A percentile compares a stretch with the other conserved stretches of the same genome.
These are phyloP conservation scores for Tenodera sinensis DNA, from an alignment of 2,888 invertebrate species.

Conservation along the genomic window DNA sequence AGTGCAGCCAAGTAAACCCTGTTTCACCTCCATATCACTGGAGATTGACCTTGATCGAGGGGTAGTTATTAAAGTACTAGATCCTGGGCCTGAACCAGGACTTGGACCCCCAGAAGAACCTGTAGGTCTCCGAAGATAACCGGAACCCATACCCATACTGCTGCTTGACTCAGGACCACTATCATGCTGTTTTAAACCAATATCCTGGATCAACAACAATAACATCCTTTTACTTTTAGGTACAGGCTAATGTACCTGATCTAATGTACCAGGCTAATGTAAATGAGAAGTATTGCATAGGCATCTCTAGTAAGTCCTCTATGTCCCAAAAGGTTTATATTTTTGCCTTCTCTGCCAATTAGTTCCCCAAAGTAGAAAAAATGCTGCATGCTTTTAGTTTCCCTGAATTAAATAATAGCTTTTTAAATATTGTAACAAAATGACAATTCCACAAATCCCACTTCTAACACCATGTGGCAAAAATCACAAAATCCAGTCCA, in stretches of 20 bases:
- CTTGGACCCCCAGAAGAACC: constrained; percentile 40
- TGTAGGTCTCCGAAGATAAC: constrained; percentile 32
- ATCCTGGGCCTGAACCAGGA: constrained; percentile 36
- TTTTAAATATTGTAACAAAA: too few species aligned
- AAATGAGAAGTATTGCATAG: neutral
- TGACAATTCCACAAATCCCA: too few species aligned
- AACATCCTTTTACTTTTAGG: neutral
- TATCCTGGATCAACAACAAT: constrained; percentile 1
- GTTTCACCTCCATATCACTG: constrained; percentile 37
- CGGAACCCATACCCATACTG: constrained; percentile 18
- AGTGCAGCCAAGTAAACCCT: constrained; percentile 4
- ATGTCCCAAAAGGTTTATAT: too few species aligned
- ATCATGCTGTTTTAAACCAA: constrained; percentile 23
- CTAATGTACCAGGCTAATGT: neutral
- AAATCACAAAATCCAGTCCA: too few species aligned
- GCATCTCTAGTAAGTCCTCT: too few species aligned
- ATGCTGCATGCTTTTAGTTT: too few species aligned
- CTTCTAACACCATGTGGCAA: too few species aligned
- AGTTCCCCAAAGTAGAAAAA: too few species aligned
- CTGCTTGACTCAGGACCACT: constrained; percentile 12
- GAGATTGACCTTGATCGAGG: constrained; percentile 38
- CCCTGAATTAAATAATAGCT: too few species aligned
- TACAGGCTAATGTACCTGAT: neutral
- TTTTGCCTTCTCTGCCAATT: too few species aligned
- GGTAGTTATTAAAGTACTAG: constrained; percentile 31